phyloP scores from a whole-genome alignment of 2,113 vertebrate genomes.

The Oreotragus oreotragus region DNA sequence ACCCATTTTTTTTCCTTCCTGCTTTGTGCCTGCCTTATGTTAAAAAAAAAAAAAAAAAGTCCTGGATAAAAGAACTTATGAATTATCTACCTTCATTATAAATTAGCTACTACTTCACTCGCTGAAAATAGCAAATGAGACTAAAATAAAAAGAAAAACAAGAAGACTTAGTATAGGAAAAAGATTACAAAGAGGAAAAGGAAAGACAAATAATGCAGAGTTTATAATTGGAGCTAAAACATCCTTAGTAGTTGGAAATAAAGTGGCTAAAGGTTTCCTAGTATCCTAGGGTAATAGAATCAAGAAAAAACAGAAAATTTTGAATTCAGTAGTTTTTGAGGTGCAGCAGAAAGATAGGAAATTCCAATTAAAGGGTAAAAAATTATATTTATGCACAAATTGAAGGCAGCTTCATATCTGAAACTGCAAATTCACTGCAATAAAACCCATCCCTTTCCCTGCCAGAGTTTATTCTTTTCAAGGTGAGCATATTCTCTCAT shows the following conservation, averaged over 20 bases:
- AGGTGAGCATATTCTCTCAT: constrained; percentile 46
- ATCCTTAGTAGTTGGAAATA: not conserved
- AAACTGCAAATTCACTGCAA: constrained; percentile 22
- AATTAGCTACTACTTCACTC: not conserved
- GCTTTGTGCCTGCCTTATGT: not conserved
- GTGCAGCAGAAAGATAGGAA: not conserved
- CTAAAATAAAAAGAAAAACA: not conserved
- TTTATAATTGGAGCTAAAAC: not conserved
- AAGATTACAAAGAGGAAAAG: not conserved
- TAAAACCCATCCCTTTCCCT: not conserved
- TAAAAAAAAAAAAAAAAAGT: constrained; percentile 40
- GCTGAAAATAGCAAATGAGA: not conserved
- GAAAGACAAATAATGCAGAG: not conserved
- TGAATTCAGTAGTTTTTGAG: not conserved
- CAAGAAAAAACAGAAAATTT: not conserved
- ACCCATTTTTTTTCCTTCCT: not conserved
- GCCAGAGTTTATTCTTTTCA: constrained; percentile 29
- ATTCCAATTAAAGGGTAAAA: constrained; percentile 18
- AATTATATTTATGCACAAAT: not conserved
- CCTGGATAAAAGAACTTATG: not conserved
- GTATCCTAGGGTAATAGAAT: not conserved
- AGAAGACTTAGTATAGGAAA: not conserved
- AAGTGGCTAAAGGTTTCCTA: not conserved
- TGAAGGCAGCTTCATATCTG: constrained; percentile 11
- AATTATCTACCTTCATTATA: not conserved